phyloP scores from a whole-genome alignment of 35 echinoderm and acorn worm genomes.

The Amphiura filiformis region DNA sequence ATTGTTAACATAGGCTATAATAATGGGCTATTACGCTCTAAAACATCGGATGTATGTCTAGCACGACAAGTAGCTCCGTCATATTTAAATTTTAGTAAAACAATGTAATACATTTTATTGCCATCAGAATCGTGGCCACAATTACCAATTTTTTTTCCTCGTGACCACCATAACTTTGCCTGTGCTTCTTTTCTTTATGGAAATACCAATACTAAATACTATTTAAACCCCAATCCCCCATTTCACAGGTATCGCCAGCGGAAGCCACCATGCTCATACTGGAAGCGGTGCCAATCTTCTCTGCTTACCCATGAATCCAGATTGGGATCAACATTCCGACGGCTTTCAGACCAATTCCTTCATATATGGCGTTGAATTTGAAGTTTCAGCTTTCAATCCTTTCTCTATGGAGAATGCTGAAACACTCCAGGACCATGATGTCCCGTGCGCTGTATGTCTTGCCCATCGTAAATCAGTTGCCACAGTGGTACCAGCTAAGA shows the following conservation, averaged over 20 bases:
- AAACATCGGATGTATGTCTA: no score
- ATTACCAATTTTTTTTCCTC: no score
- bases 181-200: no score
- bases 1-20: no score
- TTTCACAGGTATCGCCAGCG: conserved; percentile 23
- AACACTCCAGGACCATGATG: conserved; percentile 5
- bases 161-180: no score
- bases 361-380: conserved; percentile 38
- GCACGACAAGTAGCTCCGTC: no score
- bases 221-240: no score
- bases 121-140: no score
- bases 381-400: conserved; percentile 23
- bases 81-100: no score
- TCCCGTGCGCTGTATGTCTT: neutral
- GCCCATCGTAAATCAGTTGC: neutral
- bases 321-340: conserved; percentile 32
- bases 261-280: conserved; percentile 14
- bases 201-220: no score
- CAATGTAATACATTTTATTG: no score
- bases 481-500: neutral
- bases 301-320: conserved; percentile 34
- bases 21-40: no score
- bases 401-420: conserved; percentile 34
- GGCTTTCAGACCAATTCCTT: neutral
- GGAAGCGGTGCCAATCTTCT: conserved; percentile 12